Percentiles rank a stretch among this genome's conserved stretches.
phyloP scores from a whole-genome alignment of 2,797 vertebrate species.

The Sebastes oblongus region DNA sequence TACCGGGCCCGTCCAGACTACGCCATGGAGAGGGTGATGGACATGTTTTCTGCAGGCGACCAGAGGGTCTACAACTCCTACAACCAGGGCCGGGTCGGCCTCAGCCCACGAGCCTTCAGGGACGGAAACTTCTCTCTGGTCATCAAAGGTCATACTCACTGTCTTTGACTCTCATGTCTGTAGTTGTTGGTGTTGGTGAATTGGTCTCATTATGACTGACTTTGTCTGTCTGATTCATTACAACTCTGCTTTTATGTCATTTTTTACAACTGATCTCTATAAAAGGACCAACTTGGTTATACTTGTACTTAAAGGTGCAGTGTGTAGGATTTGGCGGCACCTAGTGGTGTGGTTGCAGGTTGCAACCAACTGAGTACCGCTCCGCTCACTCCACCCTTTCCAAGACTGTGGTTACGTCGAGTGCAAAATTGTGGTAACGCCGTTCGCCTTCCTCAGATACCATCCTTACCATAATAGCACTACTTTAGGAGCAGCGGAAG shows the following conservation, averaged over 20 bases:
- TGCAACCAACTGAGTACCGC: too few relatives aligned
- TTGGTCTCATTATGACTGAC: neutral
- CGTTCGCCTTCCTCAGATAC: too few relatives aligned
- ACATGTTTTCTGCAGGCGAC: constrained; percentile 93
- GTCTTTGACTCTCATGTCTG: constrained; percentile 7
- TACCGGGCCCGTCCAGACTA: constrained; percentile 71
- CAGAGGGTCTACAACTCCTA: constrained; percentile 89
- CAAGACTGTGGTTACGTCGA: too few relatives aligned
- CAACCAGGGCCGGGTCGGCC: constrained; percentile 84
- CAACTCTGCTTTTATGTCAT: neutral
- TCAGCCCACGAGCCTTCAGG: constrained; percentile 85
- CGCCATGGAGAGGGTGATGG: constrained; percentile 86
- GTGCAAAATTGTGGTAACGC: too few relatives aligned
- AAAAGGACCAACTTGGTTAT: neutral
- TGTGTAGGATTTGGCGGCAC: too few relatives aligned
- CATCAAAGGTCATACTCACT: constrained; percentile 84
- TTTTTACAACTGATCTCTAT: neutral
- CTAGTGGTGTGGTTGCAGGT: too few relatives aligned
- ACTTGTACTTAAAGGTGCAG: neutral
- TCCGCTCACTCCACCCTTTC: too few relatives aligned
- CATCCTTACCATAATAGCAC: too few relatives aligned
- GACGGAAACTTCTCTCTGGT: constrained; percentile 96
- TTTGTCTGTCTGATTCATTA: neutral
- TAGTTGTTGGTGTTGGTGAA: neutral
- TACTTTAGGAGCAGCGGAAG: too few relatives aligned